Base-by-base conservation (phyloP, 2,797 vertebrate species). In the Microctenopoma stevenorrisi region DNA sequence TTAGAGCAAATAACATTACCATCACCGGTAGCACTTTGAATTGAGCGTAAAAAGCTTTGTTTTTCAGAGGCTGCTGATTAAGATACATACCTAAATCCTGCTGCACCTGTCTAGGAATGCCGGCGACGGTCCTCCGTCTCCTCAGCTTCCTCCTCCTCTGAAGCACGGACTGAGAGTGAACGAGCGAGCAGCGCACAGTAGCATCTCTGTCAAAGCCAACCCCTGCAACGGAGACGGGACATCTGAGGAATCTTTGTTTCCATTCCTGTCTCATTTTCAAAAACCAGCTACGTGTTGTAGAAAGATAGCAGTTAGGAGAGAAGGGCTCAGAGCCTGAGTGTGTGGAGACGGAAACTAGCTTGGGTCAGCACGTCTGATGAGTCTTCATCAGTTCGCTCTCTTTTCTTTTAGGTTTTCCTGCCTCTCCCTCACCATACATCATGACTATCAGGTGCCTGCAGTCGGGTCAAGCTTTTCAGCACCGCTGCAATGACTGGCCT, bases 171-270 rank as follows among this genome's bases (percentile, higher is more conserved):
- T 98, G 96, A 62, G 98, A 99, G 92, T 98, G 96, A 90, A 97
- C 97, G 76, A 99, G 95, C 65, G 98, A 99, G 93, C 97, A 97
- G 93, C 97, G 98, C 88, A 97, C 97, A 94, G 96, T 98, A 89
- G 97, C 97, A 82, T 99, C 97, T 97, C 98, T 96, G 96, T 99
- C 97, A 92, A 99, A 99, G 88, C 96, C 96, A 82, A 97, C 92
- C 93, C 98, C 98, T 99, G 95, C 86, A 94, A 95, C 64, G 22
- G 62, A 87, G 73, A 89, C 26, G 44, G 79, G 72, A 91, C 85
- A 81, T 88, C 72, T 90, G 88, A 94, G 91, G 85, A 89, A 82
- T 83, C 86, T 86, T 87, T 89, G 89, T 88, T 82, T 64, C 51
- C 42, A 58, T 30, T 67, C 52, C 68, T 69, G 79, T 57, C 77